Conservation (phyloP, 2,113 vertebrate species). For the Falcunculus frontatus region DNA sequence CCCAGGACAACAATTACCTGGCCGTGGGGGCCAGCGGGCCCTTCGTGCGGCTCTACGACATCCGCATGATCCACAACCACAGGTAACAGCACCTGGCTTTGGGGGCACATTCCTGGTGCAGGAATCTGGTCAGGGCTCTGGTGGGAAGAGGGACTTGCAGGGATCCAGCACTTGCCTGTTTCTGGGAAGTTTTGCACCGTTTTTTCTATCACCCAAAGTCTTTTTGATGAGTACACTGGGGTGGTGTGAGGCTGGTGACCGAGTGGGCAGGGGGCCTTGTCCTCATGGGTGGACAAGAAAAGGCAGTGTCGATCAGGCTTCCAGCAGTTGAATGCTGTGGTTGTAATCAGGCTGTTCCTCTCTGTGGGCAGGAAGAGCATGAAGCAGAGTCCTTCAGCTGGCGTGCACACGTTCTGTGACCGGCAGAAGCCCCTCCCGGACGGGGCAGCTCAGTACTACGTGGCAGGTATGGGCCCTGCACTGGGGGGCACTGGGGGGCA, state of each 20-base stretch:
- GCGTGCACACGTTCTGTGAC: slow-evolving; percentile 93
- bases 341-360: background rate
- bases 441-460: slow-evolving; percentile 94
- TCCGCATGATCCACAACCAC: slow-evolving; percentile 98
- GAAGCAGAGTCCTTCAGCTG: slow-evolving; percentile 85
- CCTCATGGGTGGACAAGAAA: background rate
- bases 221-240: rapidly evolving
- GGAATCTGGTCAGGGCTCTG: background rate
- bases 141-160: background rate
- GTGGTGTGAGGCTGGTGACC: background rate
- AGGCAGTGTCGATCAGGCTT: background rate
- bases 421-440: slow-evolving; percentile 92
- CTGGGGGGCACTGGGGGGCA: background rate
- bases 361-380: slow-evolving; percentile 81
- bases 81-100: slow-evolving; percentile 64
- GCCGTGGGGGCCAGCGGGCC: slow-evolving; percentile 95
- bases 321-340: background rate
- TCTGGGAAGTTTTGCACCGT: rapidly evolving
- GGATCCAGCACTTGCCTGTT: rapidly evolving
- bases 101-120: rapidly evolving
- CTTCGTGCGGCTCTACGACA: slow-evolving; percentile 96
- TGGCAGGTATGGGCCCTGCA: slow-evolving; percentile 81
- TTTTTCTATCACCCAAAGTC: background rate
- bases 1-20: slow-evolving; percentile 94
- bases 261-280: background rate